Evolutionary conservation across 2,888 invertebrate genomes (phyloP), one percentile per base, ranked within the genome.

Genomic region (Cheilosia impressa): DNA sequence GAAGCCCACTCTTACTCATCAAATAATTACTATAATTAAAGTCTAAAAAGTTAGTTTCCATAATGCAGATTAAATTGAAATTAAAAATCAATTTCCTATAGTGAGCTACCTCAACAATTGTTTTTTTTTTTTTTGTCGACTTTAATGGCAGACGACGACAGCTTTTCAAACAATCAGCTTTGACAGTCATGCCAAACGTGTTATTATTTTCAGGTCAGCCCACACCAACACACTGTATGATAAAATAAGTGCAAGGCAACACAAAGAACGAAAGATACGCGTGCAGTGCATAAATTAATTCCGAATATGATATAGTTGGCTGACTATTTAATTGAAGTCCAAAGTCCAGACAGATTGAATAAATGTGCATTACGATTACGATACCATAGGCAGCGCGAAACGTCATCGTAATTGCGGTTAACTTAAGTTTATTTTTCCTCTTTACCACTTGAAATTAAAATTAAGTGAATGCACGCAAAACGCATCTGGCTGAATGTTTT

Each of bases 311-410:
- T 24, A 52, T 41, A 10, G 34, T 43, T 19, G 47, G 50, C 41
- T 71, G 78, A 63, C 76, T 68, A 62, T 68, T 78, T 83, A 78
- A 83, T 57, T 62, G 15, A 55, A 41, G 78, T 83, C 50, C 78
- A 83, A 83, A 83, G 78, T 83, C 72, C 82, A 62, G 19, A 34
- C 7, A 13, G 34, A 72, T 55, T 60, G 27, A 62, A 24, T 53
- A 31, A 24, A 47, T 27, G 76, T 66, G 34, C 58, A 77, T 71
- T 69, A 43, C 43, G 43, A 43, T 15, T n/a, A n/a, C 43, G 43
- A 2, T 15, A 17, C 19, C 2, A 24, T 41, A 62, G 62, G 60
- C 57, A 62, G 55, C 55, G 41, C 10, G 38, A 72, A 41, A 77
- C 82, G 77, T 82, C 77, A 77, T 77, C 60, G 43, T 58, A 34